phyloP scores from a whole-genome alignment of 2,888 invertebrate species.

The Microctonus aethiopoides region DNA sequence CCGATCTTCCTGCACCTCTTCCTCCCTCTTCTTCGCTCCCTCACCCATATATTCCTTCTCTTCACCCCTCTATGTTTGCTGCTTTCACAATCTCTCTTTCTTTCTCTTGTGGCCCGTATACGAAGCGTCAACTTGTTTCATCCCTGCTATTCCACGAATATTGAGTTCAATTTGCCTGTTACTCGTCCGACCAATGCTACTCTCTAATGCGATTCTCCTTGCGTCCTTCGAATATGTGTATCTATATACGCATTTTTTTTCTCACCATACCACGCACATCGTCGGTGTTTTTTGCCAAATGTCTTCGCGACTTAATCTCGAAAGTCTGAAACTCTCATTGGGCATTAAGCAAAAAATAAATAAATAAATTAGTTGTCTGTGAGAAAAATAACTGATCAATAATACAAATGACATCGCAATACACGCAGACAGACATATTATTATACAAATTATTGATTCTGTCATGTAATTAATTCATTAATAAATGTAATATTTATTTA shows the following conservation, averaged over 20 bases:
- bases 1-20: constrained; percentile 64
- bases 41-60: constrained; percentile 31
- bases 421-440: no score
- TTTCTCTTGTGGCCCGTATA: constrained; percentile 45
- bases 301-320: constrained; percentile 34
- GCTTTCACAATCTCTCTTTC: neutral
- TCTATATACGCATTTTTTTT: neutral
- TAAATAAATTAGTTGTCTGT: constrained; percentile 7
- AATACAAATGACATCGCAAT: constrained; percentile 10
- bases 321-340: constrained; percentile 2
- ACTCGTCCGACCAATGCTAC: constrained; percentile 48
- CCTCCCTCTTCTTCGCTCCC: constrained; percentile 35
- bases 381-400: constrained; percentile 15
- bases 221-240: constrained; percentile 42
- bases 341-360: neutral
- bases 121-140: constrained; percentile 66
- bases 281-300: neutral
- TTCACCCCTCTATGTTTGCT: constrained; percentile 22
- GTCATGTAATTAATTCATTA: constrained; percentile 13
- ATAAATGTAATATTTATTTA: neutral
- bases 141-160: constrained; percentile 64
- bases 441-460: constrained; percentile 19
- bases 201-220: constrained; percentile 61
- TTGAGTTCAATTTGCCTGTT: constrained; percentile 63
- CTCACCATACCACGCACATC: neutral